Evolutionary conservation across 2,888 invertebrate genomes (phyloP).

Genomic region (Galerucella pusilla): DNA sequence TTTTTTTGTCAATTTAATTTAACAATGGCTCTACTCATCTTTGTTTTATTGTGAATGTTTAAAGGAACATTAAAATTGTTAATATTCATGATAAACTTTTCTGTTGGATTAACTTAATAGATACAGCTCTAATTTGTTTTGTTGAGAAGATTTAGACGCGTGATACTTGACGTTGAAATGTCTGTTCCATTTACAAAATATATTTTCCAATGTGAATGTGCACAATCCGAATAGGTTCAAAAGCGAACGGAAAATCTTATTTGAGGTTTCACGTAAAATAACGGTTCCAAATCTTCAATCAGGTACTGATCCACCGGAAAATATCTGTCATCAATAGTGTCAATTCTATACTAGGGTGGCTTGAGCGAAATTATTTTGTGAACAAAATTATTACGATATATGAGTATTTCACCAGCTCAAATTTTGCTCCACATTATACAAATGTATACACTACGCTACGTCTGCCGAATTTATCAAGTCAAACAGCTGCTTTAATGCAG

Average conservation of each 20-base stretch:
- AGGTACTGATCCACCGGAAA: constrained; percentile 13
- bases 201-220: constrained; percentile 15
- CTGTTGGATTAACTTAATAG: not conserved
- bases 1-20: too few relatives aligned
- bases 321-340: constrained; percentile 8
- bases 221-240: constrained; percentile 6
- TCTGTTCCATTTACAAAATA: constrained; percentile 20
- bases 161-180: constrained; percentile 22
- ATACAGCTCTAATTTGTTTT: constrained; percentile 2
- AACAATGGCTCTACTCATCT: too few relatives aligned
- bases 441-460: too few relatives aligned
- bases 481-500: too few relatives aligned
- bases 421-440: too few relatives aligned
- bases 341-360: not conserved
- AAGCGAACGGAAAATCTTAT: constrained; percentile 17
- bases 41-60: too few relatives aligned
- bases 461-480: too few relatives aligned
- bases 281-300: constrained; percentile 7
- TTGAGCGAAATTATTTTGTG: not conserved
- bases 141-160: constrained; percentile 13
- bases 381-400: not conserved
- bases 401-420: too few relatives aligned
- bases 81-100: not conserved
- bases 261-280: constrained; percentile 19
- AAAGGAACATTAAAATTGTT: too few relatives aligned